These are phyloP conservation scores for Herminia tarsipennalis DNA, from an alignment of 2,888 invertebrate genomes.

Conservation along the genomic window DNA sequence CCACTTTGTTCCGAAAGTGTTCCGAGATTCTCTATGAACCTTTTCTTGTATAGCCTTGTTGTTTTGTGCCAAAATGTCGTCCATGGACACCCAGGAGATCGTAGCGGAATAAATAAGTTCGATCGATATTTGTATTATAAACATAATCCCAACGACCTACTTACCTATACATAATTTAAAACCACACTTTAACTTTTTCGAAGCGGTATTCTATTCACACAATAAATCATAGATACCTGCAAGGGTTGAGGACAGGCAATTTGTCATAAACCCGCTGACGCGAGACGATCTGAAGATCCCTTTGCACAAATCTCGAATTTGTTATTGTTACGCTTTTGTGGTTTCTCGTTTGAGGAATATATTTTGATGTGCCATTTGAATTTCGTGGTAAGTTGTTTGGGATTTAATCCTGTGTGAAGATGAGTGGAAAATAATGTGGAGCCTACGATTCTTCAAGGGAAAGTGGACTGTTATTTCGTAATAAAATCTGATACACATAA, in stretches of 20 bases:
- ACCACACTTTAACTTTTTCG: constrained; percentile 15
- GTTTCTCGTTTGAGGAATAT: constrained; percentile 30
- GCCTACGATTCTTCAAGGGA: too few relatives aligned
- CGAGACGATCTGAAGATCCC: constrained; percentile 66
- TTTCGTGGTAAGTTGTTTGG: constrained; percentile 15
- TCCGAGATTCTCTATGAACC: too few relatives aligned
- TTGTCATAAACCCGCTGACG: constrained; percentile 77
- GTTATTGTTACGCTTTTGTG: constrained; percentile 69
- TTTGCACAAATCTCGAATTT: constrained; percentile 51
- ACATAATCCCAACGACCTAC: not conserved
- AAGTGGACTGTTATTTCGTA: not conserved
- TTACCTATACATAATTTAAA: constrained; percentile 5
- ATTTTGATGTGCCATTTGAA: constrained; percentile 13
- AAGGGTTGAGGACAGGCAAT: constrained; percentile 78
- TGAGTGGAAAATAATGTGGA: constrained; percentile 8
- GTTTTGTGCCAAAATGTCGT: too few relatives aligned
- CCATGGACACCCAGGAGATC: too few relatives aligned
- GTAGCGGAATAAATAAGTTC: too few relatives aligned
- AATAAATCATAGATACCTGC: constrained; percentile 83
- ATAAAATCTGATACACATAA: too few relatives aligned
- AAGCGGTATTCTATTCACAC: constrained; percentile 35
- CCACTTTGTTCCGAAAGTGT: too few relatives aligned
- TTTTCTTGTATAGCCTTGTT: too few relatives aligned
- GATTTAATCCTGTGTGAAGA: constrained; percentile 12
- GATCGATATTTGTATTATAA: too few relatives aligned